Base-by-base conservation (phyloP, 2,888 invertebrate genomes). In the Eudasyphora cyanicolor region DNA sequence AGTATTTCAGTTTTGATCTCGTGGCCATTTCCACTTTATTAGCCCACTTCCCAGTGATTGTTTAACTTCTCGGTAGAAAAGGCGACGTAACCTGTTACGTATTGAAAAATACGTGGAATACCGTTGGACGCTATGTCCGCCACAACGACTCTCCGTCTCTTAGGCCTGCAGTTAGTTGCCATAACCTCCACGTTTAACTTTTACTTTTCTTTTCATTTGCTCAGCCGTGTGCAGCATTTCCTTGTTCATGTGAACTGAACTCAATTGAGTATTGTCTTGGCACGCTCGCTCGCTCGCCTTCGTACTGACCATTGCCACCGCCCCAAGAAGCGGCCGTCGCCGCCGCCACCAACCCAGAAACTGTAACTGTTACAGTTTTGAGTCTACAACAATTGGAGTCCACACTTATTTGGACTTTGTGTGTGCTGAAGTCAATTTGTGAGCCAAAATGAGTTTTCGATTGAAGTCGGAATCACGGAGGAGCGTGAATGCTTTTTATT, bases 181-280 rank as follows among this genome's bases (percentile, higher is more conserved):
- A 60, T 42, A 76, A 81, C 76, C 71, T 69, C 76, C 67, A 12
- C 4, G 62, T 54, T 79, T 84, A 29, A 84, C 78, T 81, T 84
- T 84, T 84, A 73, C 81, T 84, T 84, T 84, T 67, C 75, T 78
- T 79, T 67, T 76, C 81, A 21, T 73, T 71, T n/a, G 14, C 12
- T 19, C 1, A 19, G 21, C 6, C 6, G 35, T 19, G 19, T 35
- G 19, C 64, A 64, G 19, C 21, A 24, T 67, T 67, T 67, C 67
- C 67, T 38, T 67, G 19, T 67, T 67, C 21, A 29, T 38, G 21
- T 42, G 67, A 38, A 67, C 19, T n/a, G n/a, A n/a, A n/a, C n/a
- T n/a, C n/a, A n/a, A n/a, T n/a, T n/a, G n/a, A 2, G 38, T 3
- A 24, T 12, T 12, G 38, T 24, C 42, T 67, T 10, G 24, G 12